Evolutionary conservation across 1,140 invertebrate species (phyloP), one percentile per base, ranked within the genome.

Genomic region (Bombus consobrinus): DNA sequence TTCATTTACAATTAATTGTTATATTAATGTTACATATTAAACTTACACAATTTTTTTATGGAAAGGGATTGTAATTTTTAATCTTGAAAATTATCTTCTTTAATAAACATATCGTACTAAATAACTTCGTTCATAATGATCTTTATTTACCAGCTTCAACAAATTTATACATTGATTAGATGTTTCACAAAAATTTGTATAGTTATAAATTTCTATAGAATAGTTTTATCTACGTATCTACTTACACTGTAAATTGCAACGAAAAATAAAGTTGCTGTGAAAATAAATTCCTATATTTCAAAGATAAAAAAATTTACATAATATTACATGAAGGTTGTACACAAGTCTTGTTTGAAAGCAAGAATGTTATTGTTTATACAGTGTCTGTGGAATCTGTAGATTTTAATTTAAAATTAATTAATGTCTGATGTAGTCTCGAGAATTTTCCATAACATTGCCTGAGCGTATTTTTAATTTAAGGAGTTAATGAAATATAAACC

Each of bases 401-500:
- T 39, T 73, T 73, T 73, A 13, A 43, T 34, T n/a, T 18, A 43
- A 78, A 39, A 78, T 39, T 66, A 78, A 43, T 66, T 41, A 62
- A 43, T n/a, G 18, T n/a, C 9, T 39, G 15, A n/a, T 9, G n/a
- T 25, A 41, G 12, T 3, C 37, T 28, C 1, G 76, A 4, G 4
- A 78, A 43, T 25, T 78, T 66, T 78, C 28, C 59, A 66, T 12
- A 8, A 18, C 18, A 43, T 32, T 22, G 9, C 28, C 18, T 25
- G 25, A 32, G n/a, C 39, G 22, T 78, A 28, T 66, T 78, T 43
- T 66, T 43, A 32, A 41, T 64, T 78, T 18, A 66, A 15, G 10
- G 15, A 15, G 47, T n/a, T 81, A 81, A 81, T 74, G 53, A 73
- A 64, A 74, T 41, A 43, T 59, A 64, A 64, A 82, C 47, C 37